Percentiles rank a stretch among this genome's conserved stretches.
phyloP scores from a whole-genome alignment of 1,140 invertebrate genomes.

The Diploscapter pachys region DNA sequence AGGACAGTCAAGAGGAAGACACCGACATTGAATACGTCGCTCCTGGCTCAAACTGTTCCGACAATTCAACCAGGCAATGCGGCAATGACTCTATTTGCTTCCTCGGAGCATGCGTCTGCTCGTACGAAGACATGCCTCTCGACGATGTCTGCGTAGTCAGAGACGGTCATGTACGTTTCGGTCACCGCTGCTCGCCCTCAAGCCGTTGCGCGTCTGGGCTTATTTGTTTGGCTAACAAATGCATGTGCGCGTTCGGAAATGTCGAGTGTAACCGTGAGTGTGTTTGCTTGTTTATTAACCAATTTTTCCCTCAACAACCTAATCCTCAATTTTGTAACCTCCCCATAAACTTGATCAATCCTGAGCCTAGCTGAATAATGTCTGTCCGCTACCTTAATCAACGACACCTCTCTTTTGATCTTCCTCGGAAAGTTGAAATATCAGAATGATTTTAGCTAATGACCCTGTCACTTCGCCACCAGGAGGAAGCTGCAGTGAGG shows the following conservation, averaged over 20 bases:
- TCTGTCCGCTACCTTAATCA: no score
- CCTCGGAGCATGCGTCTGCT: slow-evolving; percentile 31
- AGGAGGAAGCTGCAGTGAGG: slow-evolving; percentile 44
- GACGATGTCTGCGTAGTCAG: slow-evolving; percentile 20
- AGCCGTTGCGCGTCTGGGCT: slow-evolving; percentile 26
- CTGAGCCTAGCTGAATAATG: no score
- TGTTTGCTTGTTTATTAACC: neutral
- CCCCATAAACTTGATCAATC: no score
- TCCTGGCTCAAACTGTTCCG: slow-evolving; percentile 25
- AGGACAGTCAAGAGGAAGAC: neutral
- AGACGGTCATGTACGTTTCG: slow-evolving; percentile 17
- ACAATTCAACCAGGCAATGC: slow-evolving; percentile 12
- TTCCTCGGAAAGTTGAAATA: no score
- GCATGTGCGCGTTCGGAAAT: slow-evolving; percentile 24
- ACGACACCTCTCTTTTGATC: no score
- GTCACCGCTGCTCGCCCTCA: slow-evolving; percentile 16
- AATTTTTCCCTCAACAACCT: no score
- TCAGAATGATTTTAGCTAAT: slow-evolving; percentile 28
- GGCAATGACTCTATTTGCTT: slow-evolving; percentile 29
- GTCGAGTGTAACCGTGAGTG: slow-evolving; percentile 26
- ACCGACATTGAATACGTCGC: neutral
- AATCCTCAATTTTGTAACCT: no score
- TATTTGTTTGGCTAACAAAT: slow-evolving; percentile 19
- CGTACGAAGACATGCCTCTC: slow-evolving; percentile 21
- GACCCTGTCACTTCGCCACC: slow-evolving; percentile 41